These are phyloP conservation scores for Centropus unirufus DNA, from an alignment of 2,113 vertebrate species.

Conservation along the genomic window DNA sequence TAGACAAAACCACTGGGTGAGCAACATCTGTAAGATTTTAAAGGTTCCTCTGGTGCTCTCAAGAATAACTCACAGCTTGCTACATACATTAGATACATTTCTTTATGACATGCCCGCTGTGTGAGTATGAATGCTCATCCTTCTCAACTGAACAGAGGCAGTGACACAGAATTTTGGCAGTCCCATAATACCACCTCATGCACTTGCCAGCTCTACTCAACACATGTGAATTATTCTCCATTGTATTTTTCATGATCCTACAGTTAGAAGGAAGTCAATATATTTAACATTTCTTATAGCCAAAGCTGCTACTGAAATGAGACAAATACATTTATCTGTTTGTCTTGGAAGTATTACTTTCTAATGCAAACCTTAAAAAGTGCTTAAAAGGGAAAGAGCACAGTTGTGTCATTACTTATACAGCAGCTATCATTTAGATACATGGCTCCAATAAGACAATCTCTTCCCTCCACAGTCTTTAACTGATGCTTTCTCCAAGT, in stretches of 20 bases:
- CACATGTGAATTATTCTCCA: neutral
- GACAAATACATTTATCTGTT: neutral
- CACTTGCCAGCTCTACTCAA: neutral
- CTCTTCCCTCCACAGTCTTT: neutral
- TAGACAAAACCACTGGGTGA: neutral
- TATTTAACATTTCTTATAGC: neutral
- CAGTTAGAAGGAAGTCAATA: neutral
- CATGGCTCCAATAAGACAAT: neutral
- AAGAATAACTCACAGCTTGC: neutral
- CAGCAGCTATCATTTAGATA: neutral
- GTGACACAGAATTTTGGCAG: neutral
- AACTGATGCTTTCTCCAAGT: neutral
- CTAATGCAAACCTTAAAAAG: neutral
- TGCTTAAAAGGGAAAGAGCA: neutral
- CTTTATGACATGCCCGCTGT: neutral
- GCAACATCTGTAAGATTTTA: neutral
- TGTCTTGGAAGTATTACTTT: neutral
- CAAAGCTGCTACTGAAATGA: neutral
- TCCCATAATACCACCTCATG: neutral
- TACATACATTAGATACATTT: neutral
- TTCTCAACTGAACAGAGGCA: neutral
- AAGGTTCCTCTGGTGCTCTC: neutral
- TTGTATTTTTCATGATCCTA: neutral
- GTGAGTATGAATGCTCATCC: neutral
- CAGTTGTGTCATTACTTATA: neutral